Base-by-base conservation (phyloP, 2,888 invertebrate species). In the Aricia artaxerxes region DNA sequence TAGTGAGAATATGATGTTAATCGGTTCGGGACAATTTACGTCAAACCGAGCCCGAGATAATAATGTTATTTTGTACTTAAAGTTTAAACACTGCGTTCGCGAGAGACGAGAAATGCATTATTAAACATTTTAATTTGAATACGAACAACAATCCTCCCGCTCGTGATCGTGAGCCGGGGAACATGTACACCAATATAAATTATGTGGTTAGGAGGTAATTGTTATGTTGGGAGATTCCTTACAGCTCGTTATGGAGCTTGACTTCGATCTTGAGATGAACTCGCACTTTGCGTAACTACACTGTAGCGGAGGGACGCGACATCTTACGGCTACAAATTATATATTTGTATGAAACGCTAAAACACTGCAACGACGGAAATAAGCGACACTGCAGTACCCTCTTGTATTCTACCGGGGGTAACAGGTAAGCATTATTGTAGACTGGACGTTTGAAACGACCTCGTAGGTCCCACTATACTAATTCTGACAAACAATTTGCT, bases 51-150 rank as follows among this genome's bases (percentile, higher is more conserved):
- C 44, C 9, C n/a, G 40, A 73, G 44, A 40, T 73, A 73, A n/a
- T 73, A 73, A 57, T 77, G 49, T 77, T 57, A 57, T 79, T 60
- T 73, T 13, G 16, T 78, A 73, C 16, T 72, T 78, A n/a, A n/a
- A n/a, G n/a, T n/a, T n/a, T n/a, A n/a, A 13, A 24, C 49, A 49
- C 9, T 44, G 73, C n/a, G 73, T 73, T 73, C 44, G n/a, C 38
- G 40, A 16, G 40, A 38, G 38, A 73, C 73, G 40, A 73, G 73
- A 38, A 38, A 35, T 73, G 73, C 38, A 40, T 40, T 73, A 44
- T 73, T 73, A 73, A 73, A 73, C 73, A 73, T 73, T 73, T 73
- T 38, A 73, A 44, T 40, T 73, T 44, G 44, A n/a, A 73, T 73
- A 73, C 38, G 24, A 73, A 16, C 16, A 38, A 16, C 16, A 73